phyloP scores from a whole-genome alignment of 35 echinoderm and acorn worm species.

The Lytechinus variegatus region DNA sequence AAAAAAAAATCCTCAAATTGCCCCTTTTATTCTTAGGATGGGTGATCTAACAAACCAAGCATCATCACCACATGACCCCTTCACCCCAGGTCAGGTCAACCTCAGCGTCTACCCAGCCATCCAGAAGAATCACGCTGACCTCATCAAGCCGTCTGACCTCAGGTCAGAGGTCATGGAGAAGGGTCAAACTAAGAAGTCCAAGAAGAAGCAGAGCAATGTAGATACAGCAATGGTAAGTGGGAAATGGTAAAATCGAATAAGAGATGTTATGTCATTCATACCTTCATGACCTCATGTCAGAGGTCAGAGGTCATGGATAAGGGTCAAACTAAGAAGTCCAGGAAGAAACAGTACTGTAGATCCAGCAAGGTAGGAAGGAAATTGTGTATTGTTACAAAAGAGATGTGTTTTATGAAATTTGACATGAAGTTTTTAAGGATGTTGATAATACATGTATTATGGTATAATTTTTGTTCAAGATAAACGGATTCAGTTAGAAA shows the following conservation, averaged over 20 bases:
- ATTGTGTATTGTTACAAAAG: too few species aligned
- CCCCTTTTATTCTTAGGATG: constrained; percentile 24
- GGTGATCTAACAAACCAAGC: constrained; percentile 56
- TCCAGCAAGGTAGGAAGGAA: constrained; percentile 27
- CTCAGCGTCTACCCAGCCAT: constrained; percentile 50
- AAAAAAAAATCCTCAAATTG: background rate
- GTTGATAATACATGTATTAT: too few species aligned
- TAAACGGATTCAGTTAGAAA: too few species aligned
- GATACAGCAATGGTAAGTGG: constrained; percentile 46
- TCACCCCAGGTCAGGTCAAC: constrained; percentile 74
- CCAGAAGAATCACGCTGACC: constrained; percentile 81
- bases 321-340: constrained; percentile 59
- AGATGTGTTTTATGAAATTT: too few species aligned
- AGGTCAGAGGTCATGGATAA: constrained; percentile 69
- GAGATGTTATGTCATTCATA: too few species aligned
- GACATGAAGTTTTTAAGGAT: too few species aligned
- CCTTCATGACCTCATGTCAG: too few species aligned
- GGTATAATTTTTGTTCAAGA: too few species aligned
- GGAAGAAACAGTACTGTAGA: constrained; percentile 56
- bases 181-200: constrained; percentile 61
- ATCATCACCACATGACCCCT: constrained; percentile 65
- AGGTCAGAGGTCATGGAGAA: constrained; percentile 70
- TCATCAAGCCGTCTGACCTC: constrained; percentile 68
- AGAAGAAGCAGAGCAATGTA: constrained; percentile 50
- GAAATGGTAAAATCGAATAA: background rate